A percentile compares a stretch with the other conserved stretches of the same genome.
These are phyloP conservation scores for Chaenocephalus aceratus DNA, from an alignment of 2,113 vertebrate genomes.

Conservation along the genomic window DNA sequence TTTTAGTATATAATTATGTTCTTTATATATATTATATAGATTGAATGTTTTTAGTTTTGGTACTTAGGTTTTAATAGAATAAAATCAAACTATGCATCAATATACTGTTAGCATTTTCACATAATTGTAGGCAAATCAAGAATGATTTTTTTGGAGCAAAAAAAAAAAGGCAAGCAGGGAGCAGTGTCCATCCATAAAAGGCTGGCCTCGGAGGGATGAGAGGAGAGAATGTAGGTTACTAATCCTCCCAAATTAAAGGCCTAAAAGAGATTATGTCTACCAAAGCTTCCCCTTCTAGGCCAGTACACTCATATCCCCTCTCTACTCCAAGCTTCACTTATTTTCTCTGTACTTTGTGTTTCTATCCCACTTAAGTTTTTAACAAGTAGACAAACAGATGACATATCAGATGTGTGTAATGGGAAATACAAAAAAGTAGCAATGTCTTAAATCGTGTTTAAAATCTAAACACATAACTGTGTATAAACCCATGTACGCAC, in stretches of 20 bases:
- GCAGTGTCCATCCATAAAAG: conserved; percentile 62
- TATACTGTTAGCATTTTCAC: not conserved
- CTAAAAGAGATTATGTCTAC: conserved; percentile 63
- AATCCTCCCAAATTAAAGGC: conserved; percentile 70
- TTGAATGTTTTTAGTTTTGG: not conserved
- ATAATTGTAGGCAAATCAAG: not conserved
- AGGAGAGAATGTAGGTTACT: conserved; percentile 57
- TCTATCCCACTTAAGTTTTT: conserved; percentile 31
- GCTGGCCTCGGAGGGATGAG: conserved; percentile 42
- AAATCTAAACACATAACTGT: conserved; percentile 7
- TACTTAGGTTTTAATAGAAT: not conserved
- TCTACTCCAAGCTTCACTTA: conserved; percentile 11
- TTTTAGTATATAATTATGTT: not conserved
- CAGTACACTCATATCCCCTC: conserved; percentile 13
- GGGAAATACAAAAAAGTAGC: conserved; percentile 15
- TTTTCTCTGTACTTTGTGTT: conserved; percentile 18
- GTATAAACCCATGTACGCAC: not conserved
- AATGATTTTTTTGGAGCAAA: not conserved
- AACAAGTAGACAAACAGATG: conserved; percentile 22
- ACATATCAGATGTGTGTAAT: conserved; percentile 11
- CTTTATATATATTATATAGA: not conserved
- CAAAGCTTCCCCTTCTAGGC: conserved; percentile 49
- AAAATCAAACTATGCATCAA: not conserved
- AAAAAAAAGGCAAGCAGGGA: conserved; percentile 13
- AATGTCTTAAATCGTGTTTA: conserved; percentile 9